phyloP scores from a whole-genome alignment of 2,888 invertebrate genomes.

The Oxystoma pomonae region DNA sequence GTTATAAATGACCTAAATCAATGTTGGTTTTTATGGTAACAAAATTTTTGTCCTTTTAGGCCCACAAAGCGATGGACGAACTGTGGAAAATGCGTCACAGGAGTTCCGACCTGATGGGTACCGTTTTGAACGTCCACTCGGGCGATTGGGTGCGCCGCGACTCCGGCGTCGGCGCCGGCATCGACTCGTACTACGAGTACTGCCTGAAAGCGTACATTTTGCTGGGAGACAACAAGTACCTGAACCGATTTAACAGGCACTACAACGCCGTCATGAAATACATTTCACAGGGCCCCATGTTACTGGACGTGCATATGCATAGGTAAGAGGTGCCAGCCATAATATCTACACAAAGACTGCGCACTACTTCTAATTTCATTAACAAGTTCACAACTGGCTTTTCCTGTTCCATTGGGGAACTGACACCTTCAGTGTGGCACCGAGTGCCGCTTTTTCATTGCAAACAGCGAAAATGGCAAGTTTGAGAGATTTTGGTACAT shows the following conservation, averaged over 20 bases:
- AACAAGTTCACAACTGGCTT: too few relatives aligned
- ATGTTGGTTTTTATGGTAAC: too few relatives aligned
- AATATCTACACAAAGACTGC: too few relatives aligned
- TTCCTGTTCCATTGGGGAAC: too few relatives aligned
- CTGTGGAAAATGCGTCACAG: constrained; percentile 93
- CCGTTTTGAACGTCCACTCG: constrained; percentile 92
- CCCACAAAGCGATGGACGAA: constrained; percentile 93
- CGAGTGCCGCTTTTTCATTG: too few relatives aligned
- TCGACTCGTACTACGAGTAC: constrained; percentile 99
- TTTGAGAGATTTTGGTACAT: too few relatives aligned
- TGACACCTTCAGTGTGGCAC: too few relatives aligned
- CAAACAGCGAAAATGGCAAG: too few relatives aligned
- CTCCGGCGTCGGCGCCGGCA: constrained; percentile 97
- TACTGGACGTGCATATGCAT: constrained; percentile 88
- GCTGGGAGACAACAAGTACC: constrained; percentile 88
- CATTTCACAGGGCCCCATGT: constrained; percentile 86
- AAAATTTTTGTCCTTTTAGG: constrained; percentile 45
- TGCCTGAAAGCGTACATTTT: constrained; percentile 96
- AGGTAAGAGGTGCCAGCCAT: constrained; percentile 49
- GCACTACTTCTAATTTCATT: too few relatives aligned
- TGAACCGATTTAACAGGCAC: constrained; percentile 91
- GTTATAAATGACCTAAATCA: too few relatives aligned
- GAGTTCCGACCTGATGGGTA: constrained; percentile 91
- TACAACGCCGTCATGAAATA: constrained; percentile 97
- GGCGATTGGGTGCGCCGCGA: constrained; percentile 97